These are phyloP conservation scores for Acropternis orthonyx DNA, from an alignment of 2,797 vertebrate genomes.

Conservation along the genomic window DNA sequence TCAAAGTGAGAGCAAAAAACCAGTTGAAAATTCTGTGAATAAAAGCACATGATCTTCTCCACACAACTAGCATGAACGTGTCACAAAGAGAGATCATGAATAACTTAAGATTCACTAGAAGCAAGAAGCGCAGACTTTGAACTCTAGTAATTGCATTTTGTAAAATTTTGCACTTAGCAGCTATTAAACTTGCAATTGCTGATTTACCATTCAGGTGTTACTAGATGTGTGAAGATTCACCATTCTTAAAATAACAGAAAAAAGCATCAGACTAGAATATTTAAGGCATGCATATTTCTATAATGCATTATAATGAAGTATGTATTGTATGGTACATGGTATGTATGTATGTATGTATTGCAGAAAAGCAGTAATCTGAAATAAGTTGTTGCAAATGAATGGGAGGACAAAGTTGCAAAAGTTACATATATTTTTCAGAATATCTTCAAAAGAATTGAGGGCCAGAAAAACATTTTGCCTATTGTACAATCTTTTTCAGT, in stretches of 20 bases:
- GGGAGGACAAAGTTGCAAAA: background rate
- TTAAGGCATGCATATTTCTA: background rate
- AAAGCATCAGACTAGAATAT: background rate
- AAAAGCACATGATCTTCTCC: background rate
- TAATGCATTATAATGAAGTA: background rate
- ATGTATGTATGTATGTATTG: background rate
- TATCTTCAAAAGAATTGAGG: background rate
- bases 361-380: background rate
- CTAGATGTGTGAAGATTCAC: background rate
- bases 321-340: background rate
- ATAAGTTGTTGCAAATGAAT: background rate
- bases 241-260: background rate
- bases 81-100: background rate
- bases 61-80: background rate
- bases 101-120: conserved; percentile 6
- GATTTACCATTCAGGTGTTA: background rate
- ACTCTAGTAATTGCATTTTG: conserved; percentile 5
- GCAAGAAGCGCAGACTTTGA: background rate
- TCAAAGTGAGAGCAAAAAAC: background rate
- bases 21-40: background rate
- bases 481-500: background rate
- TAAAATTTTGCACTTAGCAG: background rate
- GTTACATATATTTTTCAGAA: background rate
- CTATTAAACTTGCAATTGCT: background rate
- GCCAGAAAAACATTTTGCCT: background rate